These are phyloP conservation scores for Diorhabda elongata DNA, from an alignment of 1,140 invertebrate genomes.

Conservation along the genomic window DNA sequence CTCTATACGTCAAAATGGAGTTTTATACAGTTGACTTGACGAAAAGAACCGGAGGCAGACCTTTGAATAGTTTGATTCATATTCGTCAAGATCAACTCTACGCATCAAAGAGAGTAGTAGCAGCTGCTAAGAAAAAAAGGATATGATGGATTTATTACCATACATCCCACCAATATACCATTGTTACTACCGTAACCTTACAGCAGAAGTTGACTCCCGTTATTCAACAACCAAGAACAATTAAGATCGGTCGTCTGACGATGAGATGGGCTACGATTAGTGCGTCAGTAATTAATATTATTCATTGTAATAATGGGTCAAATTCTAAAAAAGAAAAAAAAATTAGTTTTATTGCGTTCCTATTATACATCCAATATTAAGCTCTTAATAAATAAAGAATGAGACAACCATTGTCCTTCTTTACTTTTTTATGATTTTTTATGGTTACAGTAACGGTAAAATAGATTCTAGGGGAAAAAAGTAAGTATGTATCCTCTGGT, in stretches of 20 bases:
- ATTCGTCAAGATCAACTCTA: background rate
- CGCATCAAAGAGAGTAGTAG: background rate
- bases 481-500: no score
- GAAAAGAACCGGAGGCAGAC: background rate
- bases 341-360: no score
- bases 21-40: slow-evolving; percentile 7
- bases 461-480: no score
- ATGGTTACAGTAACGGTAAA: no score
- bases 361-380: no score
- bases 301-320: no score
- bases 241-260: background rate
- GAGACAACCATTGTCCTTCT: no score
- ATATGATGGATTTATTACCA: slow-evolving; percentile 9
- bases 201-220: background rate
- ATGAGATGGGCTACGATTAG: no score
- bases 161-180: slow-evolving; percentile 8
- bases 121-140: slow-evolving; percentile 11
- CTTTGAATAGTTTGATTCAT: background rate
- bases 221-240: background rate
- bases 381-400: no score
- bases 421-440: no score
- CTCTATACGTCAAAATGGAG: background rate
- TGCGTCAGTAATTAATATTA: no score
- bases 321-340: no score
- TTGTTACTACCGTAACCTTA: background rate